A percentile compares a stretch with the other conserved stretches of the same genome.
Evolutionary conservation across 2,797 vertebrate genomes (phyloP).

Genomic region (Pelobates cultripes): DNA sequence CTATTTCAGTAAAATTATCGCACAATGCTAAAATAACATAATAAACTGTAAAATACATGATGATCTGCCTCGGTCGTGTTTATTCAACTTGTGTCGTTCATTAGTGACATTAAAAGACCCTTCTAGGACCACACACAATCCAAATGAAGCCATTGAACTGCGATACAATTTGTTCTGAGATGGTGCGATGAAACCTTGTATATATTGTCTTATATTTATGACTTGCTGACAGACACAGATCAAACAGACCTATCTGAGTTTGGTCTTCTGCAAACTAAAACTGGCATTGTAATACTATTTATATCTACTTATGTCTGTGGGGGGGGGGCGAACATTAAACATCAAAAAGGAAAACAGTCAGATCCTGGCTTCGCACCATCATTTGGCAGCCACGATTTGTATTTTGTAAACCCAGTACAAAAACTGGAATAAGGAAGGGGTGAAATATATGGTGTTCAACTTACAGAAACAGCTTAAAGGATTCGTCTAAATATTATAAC

Average conservation of each 20-base stretch:
- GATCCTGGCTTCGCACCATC: background rate
- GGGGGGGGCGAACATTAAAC: background rate
- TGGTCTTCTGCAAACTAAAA: background rate
- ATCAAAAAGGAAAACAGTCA: background rate
- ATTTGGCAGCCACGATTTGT: background rate
- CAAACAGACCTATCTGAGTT: background rate
- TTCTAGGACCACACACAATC: background rate
- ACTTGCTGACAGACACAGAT: background rate
- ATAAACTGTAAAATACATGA: too few relatives aligned
- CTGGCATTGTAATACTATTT: background rate
- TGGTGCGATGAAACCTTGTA: background rate
- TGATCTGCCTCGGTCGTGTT: too few relatives aligned
- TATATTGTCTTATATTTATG: background rate
- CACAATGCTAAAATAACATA: too few relatives aligned
- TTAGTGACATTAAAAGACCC: too few relatives aligned
- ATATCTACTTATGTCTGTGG: background rate
- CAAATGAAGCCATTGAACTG: background rate
- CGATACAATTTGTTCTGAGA: background rate
- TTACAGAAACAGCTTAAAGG: too few relatives aligned
- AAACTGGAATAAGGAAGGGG: too few relatives aligned
- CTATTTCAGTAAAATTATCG: too few relatives aligned
- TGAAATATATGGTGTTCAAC: too few relatives aligned
- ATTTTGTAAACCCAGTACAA: background rate
- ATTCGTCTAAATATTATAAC: too few relatives aligned
- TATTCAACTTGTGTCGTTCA: too few relatives aligned